Percentiles rank a stretch among this genome's conserved stretches.
phyloP scores from a whole-genome alignment of 2,797 vertebrate species.

The Meda fulgida region DNA sequence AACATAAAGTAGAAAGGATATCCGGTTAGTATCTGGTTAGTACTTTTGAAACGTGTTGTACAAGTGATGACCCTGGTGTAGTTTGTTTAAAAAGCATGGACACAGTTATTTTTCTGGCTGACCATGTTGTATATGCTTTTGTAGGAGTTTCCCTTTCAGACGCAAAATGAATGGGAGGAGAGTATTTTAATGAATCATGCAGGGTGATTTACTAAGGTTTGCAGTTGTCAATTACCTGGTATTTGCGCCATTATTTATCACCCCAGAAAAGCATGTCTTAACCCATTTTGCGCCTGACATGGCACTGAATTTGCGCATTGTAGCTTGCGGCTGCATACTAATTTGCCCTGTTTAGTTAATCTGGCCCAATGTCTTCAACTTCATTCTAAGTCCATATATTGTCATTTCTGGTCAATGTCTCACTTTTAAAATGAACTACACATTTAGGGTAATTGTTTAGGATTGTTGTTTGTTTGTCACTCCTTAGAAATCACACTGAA shows the following conservation, averaged over 20 bases:
- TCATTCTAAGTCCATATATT: neutral
- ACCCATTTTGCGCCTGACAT: neutral
- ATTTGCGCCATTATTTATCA: neutral
- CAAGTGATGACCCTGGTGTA: too few relatives aligned
- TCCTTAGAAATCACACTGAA: neutral
- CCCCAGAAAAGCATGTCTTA: too few relatives aligned
- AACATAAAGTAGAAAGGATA: too few relatives aligned
- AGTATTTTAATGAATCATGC: neutral
- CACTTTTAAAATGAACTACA: neutral
- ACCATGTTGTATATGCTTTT: neutral
- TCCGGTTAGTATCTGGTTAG: too few relatives aligned
- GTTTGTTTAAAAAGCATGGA: neutral
- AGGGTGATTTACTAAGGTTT: too few relatives aligned
- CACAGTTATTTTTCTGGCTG: neutral
- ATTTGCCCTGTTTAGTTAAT: neutral
- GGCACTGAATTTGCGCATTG: neutral
- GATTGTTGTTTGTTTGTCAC: conserved; percentile 19
- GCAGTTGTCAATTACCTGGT: neutral
- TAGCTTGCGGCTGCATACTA: neutral
- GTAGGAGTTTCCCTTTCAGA: neutral
- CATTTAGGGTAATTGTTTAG: neutral
- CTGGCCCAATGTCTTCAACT: neutral
- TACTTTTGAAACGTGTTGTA: too few relatives aligned
- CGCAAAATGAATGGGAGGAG: neutral
- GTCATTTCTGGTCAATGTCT: neutral